These are phyloP conservation scores for Idris sp. DNA, from an alignment of 1,140 invertebrate species.

Conservation along the genomic window DNA sequence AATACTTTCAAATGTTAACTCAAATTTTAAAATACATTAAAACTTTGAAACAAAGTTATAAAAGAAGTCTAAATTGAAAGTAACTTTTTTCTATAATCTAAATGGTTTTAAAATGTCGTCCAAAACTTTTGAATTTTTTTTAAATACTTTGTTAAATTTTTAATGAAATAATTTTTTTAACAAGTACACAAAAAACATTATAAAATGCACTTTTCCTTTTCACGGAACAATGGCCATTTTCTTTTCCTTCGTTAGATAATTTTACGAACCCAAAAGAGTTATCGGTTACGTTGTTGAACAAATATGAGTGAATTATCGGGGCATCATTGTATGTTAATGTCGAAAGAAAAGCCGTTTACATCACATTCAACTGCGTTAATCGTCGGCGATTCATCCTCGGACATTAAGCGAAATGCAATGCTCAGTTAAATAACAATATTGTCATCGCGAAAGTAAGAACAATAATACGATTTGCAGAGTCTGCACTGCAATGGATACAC, in stretches of 20 bases:
- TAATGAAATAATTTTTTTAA: too few relatives aligned
- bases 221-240: conserved; percentile 13
- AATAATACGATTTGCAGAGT: too few relatives aligned
- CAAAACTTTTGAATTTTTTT: too few relatives aligned
- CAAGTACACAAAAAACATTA: too few relatives aligned
- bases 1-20: too few relatives aligned
- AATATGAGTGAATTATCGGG: conserved; percentile 20
- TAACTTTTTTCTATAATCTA: too few relatives aligned
- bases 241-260: conserved; percentile 22
- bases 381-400: conserved; percentile 19
- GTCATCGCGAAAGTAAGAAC: conserved; percentile 29
- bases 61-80: too few relatives aligned
- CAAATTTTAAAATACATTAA: too few relatives aligned
- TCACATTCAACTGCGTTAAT: conserved; percentile 29
- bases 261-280: conserved; percentile 13
- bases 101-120: too few relatives aligned
- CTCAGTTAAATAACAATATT: conserved; percentile 27
- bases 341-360: conserved; percentile 26
- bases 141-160: too few relatives aligned
- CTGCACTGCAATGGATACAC: conserved; percentile 32
- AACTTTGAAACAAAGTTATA: too few relatives aligned
- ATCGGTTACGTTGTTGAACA: conserved; percentile 18
- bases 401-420: conserved; percentile 20
- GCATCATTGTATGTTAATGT: conserved; percentile 33
- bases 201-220: conserved; percentile 11